phyloP scores from a whole-genome alignment of 1,140 invertebrate genomes.

The Megalopta genalis region DNA sequence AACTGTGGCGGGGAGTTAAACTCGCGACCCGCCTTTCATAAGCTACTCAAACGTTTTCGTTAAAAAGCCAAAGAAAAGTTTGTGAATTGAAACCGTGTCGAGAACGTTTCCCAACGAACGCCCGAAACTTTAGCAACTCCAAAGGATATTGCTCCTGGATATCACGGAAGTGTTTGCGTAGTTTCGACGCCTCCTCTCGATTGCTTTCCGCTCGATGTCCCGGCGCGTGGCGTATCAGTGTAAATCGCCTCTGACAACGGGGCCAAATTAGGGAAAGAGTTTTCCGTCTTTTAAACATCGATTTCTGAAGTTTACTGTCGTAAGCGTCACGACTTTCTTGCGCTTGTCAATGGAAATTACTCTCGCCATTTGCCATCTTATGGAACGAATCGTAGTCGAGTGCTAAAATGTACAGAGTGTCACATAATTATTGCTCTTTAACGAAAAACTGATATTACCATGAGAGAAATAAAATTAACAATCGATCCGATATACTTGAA shows the following conservation, averaged over 20 bases:
- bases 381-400: too few relatives aligned
- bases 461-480: too few relatives aligned
- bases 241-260: not conserved
- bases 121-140: not conserved
- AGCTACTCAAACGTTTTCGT: not conserved
- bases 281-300: not conserved
- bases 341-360: not conserved
- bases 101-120: not conserved
- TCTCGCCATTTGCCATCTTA: not conserved
- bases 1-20: too few relatives aligned
- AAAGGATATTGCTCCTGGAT: not conserved
- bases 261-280: conserved; percentile 6
- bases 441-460: too few relatives aligned
- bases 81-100: not conserved
- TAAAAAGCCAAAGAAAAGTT: not conserved
- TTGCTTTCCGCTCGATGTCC: not conserved
- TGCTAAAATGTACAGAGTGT: too few relatives aligned
- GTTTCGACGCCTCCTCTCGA: conserved; percentile 3
- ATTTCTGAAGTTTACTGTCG: not conserved
- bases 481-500: too few relatives aligned
- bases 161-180: not conserved
- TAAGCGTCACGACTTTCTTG: not conserved
- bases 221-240: not conserved
- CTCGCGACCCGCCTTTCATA: too few relatives aligned
- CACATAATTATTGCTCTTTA: too few relatives aligned